Evolutionary conservation across 2,888 invertebrate species (phyloP), one percentile per base, ranked within the genome.

Genomic region (Tachina fera): DNA sequence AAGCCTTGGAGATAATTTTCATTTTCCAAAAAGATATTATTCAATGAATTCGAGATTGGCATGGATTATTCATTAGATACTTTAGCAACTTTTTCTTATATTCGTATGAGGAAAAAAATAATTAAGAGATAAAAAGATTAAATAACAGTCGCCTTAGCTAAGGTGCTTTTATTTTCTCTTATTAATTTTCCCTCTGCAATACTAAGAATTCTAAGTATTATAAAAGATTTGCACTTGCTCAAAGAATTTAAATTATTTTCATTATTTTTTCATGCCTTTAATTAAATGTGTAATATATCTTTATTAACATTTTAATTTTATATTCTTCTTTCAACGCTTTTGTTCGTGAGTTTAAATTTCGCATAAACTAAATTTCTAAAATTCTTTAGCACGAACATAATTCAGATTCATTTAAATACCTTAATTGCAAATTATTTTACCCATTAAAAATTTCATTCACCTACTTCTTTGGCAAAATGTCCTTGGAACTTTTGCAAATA

Each of bases 361-460:
- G 10, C 49, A 49, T 61, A 58, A 11, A 58, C 58, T 67, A 31
- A n/a, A 19, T 67, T 47, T 77, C 9, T 16, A 49, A 49, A 8
- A 39, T 76, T 39, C 22, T 11, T 43, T 1, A 45, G 67, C 56
- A 53, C 45, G 31, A n/a, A 41, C 56, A 80, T 67, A 74, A 80
- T 49, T 74, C 43, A 81, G 9, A 58, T 61, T 75, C 67, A 75
- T 68, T 75, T 61, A 61, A 75, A 70, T 68, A n/a, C 60, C 68
- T 67, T 67, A 80, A 80, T 80, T 75, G 68, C 61, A 77, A 77
- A 83, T 67, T 77, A 83, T 78, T 79, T 79, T 56, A 9, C 31
- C 61, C 68, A 84, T 75, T 70, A 78, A 70, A 70, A 70, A 67
- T 60, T 72, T 45, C 60, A 43, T 75, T 74, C 51, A 81, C 81